Evolutionary conservation across 2,113 vertebrate species (phyloP), one percentile per base, ranked within the genome.

Genomic region (Chloropsis cyanopogon): DNA sequence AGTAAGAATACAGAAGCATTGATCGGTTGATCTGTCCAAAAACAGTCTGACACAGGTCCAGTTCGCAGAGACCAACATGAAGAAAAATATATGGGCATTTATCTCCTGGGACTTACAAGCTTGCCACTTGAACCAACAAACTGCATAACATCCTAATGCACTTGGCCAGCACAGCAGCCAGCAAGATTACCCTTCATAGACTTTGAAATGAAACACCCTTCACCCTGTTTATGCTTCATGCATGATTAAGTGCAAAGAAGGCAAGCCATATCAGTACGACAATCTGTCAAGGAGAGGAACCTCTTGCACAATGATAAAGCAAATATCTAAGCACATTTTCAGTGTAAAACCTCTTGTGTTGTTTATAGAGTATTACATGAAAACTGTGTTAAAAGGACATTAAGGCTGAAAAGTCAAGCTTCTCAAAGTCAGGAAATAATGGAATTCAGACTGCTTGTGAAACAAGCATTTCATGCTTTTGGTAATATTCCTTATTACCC

Each of bases 131-230:
- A 97, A 93, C 65, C 73, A 90, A 65, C 49, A 81, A 35, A 44
- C 66, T 90, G 71, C 68, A n/a, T 68, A 86, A 94, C 88, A 93
- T 35, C 85, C 64, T 96, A 90, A 96, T 77, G 76, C 65, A 71
- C 56, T 93, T 93, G 94, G 79, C 82, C 88, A 88, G 82, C 6
- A 14, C 66, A 77, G 53, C 90, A 97, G 88, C 76, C 82, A 93
- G 68, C 20, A 88, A 93, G 76, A 97, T 92, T 94, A 88, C 64
- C 85, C 90, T 90, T 88, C 88, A 60, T 24, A 90, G 94, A 88
- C 76, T 96, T 93, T 71, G 95, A 95, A 95, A 96, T 94, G 79
- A 96, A 96, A 94, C 80, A 96, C 90, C 88, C 85, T 96, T 96
- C 92, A 93, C 95, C 90, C 80, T 86, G 76, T 86, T 96, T 94